Evolutionary conservation across 2,888 invertebrate genomes (phyloP).

Genomic region (Harmothoe impar): DNA sequence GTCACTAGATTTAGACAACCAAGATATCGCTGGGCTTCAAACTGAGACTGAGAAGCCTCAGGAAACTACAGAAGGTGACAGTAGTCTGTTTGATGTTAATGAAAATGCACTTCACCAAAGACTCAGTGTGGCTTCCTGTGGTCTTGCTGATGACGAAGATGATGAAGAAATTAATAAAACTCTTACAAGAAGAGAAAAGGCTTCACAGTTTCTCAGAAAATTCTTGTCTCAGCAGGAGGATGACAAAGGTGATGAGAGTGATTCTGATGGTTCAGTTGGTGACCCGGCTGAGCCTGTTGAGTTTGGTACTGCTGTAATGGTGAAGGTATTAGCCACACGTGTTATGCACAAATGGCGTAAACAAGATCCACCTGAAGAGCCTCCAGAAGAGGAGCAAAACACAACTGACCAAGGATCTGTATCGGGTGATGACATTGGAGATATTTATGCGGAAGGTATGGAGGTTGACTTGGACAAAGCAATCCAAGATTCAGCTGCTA

Average conservation of each 20-base stretch:
- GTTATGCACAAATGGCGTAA: background rate
- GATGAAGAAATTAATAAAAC: background rate
- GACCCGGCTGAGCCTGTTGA: background rate
- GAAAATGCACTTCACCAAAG: background rate
- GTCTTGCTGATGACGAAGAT: slow-evolving; percentile 7
- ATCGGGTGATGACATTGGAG: background rate
- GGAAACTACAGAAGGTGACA: background rate
- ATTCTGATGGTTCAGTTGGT: slow-evolving; percentile 35
- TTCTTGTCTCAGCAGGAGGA: slow-evolving; percentile 13
- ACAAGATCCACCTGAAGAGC: background rate
- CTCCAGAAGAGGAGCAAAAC: background rate
- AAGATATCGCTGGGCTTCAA: background rate
- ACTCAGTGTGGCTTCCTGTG: background rate
- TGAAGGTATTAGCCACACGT: background rate
- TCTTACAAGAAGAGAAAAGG: background rate
- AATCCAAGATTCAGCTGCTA: background rate
- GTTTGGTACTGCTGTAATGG: background rate
- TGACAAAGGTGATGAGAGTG: background rate
- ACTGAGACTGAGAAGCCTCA: background rate
- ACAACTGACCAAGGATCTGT: slow-evolving; percentile 16
- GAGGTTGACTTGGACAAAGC: background rate
- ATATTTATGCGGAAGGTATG: background rate
- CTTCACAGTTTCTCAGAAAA: background rate
- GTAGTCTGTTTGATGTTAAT: background rate
- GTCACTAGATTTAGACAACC: background rate